Percentiles rank a stretch among this genome's conserved stretches.
These are phyloP conservation scores for Apamea epomidion DNA, from an alignment of 2,888 invertebrate species.

Conservation along the genomic window DNA sequence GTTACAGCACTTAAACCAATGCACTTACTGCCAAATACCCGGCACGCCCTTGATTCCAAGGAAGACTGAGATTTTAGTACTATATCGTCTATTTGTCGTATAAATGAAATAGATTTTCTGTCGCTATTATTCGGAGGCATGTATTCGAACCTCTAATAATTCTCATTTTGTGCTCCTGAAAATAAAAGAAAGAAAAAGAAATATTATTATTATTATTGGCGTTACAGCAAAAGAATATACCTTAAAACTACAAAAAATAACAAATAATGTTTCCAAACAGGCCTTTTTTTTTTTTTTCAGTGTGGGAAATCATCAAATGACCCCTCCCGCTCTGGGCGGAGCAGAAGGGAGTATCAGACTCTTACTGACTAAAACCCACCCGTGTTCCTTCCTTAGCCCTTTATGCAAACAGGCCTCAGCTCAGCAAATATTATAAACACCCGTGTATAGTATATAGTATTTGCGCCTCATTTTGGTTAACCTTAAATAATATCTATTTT, in stretches of 20 bases:
- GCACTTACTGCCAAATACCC: conserved; percentile 39
- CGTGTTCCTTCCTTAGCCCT: too few relatives aligned
- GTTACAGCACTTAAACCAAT: conserved; percentile 24
- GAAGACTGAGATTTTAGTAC: neutral
- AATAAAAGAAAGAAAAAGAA: too few relatives aligned
- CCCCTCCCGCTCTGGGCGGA: too few relatives aligned
- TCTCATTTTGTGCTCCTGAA: neutral
- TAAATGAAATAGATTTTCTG: neutral
- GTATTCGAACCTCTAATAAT: neutral
- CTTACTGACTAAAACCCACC: too few relatives aligned
- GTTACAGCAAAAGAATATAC: too few relatives aligned
- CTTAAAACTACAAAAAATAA: too few relatives aligned
- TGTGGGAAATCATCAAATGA: too few relatives aligned
- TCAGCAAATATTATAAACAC: neutral
- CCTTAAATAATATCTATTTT: neutral
- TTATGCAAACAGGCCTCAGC: too few relatives aligned
- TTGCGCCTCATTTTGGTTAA: neutral
- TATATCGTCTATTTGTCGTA: neutral
- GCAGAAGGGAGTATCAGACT: too few relatives aligned
- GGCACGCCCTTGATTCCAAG: neutral
- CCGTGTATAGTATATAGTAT: neutral
- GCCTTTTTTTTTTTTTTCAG: too few relatives aligned
- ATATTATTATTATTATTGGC: too few relatives aligned
- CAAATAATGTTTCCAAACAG: too few relatives aligned
- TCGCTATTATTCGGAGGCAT: neutral